Evolutionary conservation across 2,797 vertebrate species (phyloP), one percentile per base, ranked within the genome.

Genomic region (Paguma larvata): DNA sequence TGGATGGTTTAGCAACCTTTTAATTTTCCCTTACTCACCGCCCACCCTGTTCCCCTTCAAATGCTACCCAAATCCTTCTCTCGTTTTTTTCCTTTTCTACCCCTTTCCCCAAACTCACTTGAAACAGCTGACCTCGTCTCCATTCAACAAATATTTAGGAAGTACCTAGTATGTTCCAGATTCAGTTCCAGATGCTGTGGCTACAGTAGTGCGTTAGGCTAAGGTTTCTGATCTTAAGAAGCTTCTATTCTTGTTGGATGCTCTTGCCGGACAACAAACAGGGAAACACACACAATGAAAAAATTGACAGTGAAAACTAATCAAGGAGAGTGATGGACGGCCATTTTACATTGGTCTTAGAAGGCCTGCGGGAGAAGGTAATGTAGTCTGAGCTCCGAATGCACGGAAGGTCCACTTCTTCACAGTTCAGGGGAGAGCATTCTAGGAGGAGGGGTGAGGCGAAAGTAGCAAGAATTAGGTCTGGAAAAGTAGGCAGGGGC

Each of bases 381-480:
- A 27, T n/a, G n/a, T n/a, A n/a, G n/a, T n/a, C n/a, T n/a, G n/a
- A n/a, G n/a, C n/a, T n/a, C n/a, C n/a, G n/a, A n/a, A n/a, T 5
- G 73, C 34, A 86, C 7, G 10, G 34, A 75, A 82, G 56, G 19
- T 53, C 30, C 11, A 5, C 56, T 10, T 63, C 6, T 10, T 89
- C 56, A 15, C 15, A 34, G 19, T 2, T 5, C 56, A 44, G 15
- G 30, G 41, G 27, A 19, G 16, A 14, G 3, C 19, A 1, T 14
- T 11, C 44, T 5, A 0, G 63, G 51, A 4, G 11, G 21, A 15
- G 25, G 2, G 9, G 15, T 1, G 15, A 46, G 11, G 34, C 14
- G 27, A 32, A 32, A 56, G 44, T 1, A 46, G 30, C 15, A 30
- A 89, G 46, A 53, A 72, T 30, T 34, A 5, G 6, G 18, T 79